Conservation (phyloP, 2,888 invertebrate species). For the Athetis lepigone region DNA sequence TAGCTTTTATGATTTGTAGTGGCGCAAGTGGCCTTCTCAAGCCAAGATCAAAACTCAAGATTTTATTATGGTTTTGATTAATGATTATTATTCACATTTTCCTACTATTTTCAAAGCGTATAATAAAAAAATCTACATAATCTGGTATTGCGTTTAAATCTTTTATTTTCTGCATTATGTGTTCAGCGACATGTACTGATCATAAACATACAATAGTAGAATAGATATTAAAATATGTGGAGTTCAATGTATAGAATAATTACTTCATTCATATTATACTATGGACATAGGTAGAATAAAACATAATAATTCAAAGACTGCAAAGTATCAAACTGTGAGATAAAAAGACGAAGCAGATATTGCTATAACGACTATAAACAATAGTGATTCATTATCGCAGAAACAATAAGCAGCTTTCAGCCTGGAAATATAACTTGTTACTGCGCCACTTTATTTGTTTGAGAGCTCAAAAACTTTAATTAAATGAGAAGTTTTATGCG, state of each 20-base stretch:
- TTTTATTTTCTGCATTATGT: conserved; percentile 19
- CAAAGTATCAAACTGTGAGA: conserved; percentile 30
- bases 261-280: conserved; percentile 27
- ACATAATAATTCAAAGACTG: conserved; percentile 26
- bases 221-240: conserved; percentile 8
- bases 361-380: conserved; percentile 37
- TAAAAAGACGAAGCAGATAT: conserved; percentile 42
- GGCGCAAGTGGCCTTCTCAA: background rate
- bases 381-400: conserved; percentile 52
- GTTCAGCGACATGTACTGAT: background rate
- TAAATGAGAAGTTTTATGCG: conserved; percentile 62
- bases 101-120: conserved; percentile 8
- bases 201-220: conserved; percentile 9
- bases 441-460: conserved; percentile 65
- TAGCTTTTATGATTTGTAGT: too few species aligned
- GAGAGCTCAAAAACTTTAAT: conserved; percentile 68
- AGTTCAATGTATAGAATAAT: conserved; percentile 4
- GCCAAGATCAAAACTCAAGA: conserved; percentile 1
- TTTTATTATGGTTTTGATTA: conserved; percentile 15
- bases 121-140: conserved; percentile 18
- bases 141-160: conserved; percentile 9
- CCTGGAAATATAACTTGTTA: conserved; percentile 66
- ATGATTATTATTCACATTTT: background rate
- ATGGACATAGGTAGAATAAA: conserved; percentile 22
- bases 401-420: conserved; percentile 51